Percentiles rank a stretch among this genome's conserved stretches.
Evolutionary conservation across 1,140 invertebrate species (phyloP).

Genomic region (Pygmarrhopalites habei): DNA sequence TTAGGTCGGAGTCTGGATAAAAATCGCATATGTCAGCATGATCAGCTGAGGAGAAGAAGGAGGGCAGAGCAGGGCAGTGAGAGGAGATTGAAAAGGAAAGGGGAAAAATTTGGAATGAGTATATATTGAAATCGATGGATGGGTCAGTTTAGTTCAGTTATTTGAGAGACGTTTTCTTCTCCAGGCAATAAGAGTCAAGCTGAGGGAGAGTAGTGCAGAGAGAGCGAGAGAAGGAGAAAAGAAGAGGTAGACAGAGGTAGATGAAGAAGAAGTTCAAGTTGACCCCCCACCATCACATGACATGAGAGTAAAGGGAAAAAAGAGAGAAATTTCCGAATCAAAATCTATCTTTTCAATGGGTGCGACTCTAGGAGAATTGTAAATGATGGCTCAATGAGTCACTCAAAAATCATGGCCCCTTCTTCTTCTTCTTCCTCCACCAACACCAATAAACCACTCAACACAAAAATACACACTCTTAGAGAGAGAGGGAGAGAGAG

Average conservation of each 20-base stretch:
- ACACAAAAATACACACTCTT: no score
- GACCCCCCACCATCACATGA: slow-evolving; percentile 4
- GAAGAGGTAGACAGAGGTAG: no score
- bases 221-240: not conserved
- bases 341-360: slow-evolving; percentile 4
- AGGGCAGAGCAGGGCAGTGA: not conserved
- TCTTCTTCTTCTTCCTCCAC: no score
- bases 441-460: no score
- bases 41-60: not conserved
- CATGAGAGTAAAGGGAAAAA: no score
- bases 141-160: slow-evolving; percentile 3
- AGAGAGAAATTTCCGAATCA: slow-evolving; percentile 8
- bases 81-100: no score
- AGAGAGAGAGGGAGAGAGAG: no score
- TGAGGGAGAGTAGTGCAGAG: not conserved
- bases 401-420: not conserved
- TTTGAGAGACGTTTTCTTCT: not conserved
- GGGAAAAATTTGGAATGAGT: no score
- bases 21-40: slow-evolving; percentile 2
- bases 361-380: slow-evolving; percentile 2
- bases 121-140: not conserved
- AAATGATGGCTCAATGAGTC: not conserved
- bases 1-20: not conserved
- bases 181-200: slow-evolving; percentile 2
- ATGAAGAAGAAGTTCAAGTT: not conserved